Conservation (phyloP, 2,888 invertebrate species). For the Melitaea athalia region DNA sequence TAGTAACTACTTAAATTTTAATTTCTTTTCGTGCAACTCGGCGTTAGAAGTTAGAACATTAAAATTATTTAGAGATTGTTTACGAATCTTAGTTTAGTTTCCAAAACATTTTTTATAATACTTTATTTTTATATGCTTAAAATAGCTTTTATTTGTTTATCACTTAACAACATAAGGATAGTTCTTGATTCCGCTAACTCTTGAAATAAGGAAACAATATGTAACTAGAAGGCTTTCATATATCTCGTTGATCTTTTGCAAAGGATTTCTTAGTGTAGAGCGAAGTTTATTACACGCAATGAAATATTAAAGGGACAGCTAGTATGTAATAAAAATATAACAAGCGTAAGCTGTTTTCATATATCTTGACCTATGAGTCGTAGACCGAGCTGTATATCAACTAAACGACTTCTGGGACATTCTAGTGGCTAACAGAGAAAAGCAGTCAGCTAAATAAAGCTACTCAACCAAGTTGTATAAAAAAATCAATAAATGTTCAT, state of each 20-base stretch:
- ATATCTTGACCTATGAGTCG: slow-evolving; percentile 3
- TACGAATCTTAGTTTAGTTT: too few relatives aligned
- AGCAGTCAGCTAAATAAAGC: neutral
- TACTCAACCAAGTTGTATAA: neutral
- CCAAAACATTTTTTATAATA: too few relatives aligned
- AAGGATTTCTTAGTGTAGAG: neutral
- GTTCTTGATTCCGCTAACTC: too few relatives aligned
- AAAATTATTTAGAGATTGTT: too few relatives aligned
- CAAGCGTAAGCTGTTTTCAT: slow-evolving; percentile 4
- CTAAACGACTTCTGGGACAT: slow-evolving; percentile 4
- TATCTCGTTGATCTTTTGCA: neutral
- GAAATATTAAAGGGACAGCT: neutral
- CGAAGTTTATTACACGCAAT: neutral
- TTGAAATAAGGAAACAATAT: too few relatives aligned
- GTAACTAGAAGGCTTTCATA: neutral
- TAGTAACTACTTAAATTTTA: too few relatives aligned
- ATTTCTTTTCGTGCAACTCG: too few relatives aligned
- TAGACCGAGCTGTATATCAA: slow-evolving; percentile 6
- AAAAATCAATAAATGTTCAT: neutral
- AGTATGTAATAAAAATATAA: neutral
- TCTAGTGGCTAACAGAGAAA: neutral
- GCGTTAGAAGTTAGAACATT: too few relatives aligned
- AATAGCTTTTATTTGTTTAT: too few relatives aligned
- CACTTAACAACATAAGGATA: too few relatives aligned
- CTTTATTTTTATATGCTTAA: too few relatives aligned